A percentile compares a stretch with the other conserved stretches of the same genome.
Conservation (phyloP, 2,797 vertebrate species). For the Steatocranus sp. region DNA sequence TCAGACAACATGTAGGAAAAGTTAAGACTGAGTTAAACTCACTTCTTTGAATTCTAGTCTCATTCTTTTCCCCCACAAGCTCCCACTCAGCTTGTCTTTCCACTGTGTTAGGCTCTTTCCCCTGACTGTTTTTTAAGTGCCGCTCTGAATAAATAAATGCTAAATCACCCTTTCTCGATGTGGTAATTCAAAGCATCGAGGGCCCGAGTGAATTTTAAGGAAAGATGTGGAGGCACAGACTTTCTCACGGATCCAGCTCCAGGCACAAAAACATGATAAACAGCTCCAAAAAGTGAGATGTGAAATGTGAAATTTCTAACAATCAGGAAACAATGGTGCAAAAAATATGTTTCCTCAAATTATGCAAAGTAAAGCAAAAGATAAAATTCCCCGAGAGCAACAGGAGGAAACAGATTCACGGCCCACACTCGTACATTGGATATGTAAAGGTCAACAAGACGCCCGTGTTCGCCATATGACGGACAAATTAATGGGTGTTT, state of each 20-base stretch:
- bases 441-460: not conserved
- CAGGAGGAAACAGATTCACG: not conserved
- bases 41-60: not conserved
- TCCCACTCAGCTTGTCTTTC: conserved; percentile 30
- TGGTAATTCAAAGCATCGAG: conserved; percentile 48
- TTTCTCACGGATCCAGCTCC: conserved; percentile 12
- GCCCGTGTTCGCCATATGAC: not conserved
- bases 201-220: conserved; percentile 27
- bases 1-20: not conserved
- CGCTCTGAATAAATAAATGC: conserved; percentile 66
- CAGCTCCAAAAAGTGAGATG: not conserved
- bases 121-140: conserved; percentile 33
- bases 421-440: not conserved
- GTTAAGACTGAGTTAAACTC: not conserved
- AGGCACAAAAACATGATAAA: conserved; percentile 6
- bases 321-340: not conserved
- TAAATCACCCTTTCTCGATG: conserved; percentile 48
- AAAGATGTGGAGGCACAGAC: conserved; percentile 16
- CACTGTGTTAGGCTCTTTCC: not conserved
- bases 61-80: not conserved
- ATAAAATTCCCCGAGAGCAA: not conserved
- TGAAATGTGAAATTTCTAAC: not conserved
- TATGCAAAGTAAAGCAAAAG: not conserved
- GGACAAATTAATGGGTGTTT: not conserved
- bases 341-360: not conserved